phyloP scores from a whole-genome alignment of 2,888 invertebrate species.

The Tortricodes alternella region DNA sequence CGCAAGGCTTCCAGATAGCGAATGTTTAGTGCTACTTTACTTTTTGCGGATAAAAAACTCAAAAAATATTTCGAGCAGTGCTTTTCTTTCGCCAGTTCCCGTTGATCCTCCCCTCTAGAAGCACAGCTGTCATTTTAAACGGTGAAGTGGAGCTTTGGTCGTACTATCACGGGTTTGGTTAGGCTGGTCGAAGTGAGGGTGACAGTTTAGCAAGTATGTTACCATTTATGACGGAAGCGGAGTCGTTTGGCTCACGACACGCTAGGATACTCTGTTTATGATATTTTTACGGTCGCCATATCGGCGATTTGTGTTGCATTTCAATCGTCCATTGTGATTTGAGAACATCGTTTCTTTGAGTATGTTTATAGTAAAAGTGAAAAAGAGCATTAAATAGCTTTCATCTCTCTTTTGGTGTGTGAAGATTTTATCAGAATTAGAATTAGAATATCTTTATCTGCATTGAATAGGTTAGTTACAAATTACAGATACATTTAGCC shows the following conservation, averaged over 20 bases:
- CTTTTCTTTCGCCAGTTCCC: not conserved
- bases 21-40: conserved; percentile 42
- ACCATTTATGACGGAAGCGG: conserved; percentile 42
- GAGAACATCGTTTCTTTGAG: not conserved
- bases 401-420: no score
- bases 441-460: no score
- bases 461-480: no score
- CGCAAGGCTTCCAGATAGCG: conserved; percentile 42
- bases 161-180: conserved; percentile 13
- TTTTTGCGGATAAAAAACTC: conserved; percentile 29
- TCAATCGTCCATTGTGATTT: conserved; percentile 33
- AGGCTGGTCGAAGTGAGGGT: conserved; percentile 27
- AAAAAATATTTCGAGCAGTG: conserved; percentile 24
- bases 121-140: not conserved
- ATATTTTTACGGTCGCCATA: conserved; percentile 39
- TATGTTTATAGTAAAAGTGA: not conserved
- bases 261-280: conserved; percentile 35
- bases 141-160: not conserved
- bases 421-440: no score
- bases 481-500: no score
- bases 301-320: conserved; percentile 37
- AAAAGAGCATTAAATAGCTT: no score
- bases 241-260: conserved; percentile 43
- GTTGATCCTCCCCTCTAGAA: not conserved
- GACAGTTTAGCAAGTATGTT: conserved; percentile 41